Evolutionary conservation across 2,888 invertebrate species (phyloP).

Genomic region (Pyrochroa serraticornis): DNA sequence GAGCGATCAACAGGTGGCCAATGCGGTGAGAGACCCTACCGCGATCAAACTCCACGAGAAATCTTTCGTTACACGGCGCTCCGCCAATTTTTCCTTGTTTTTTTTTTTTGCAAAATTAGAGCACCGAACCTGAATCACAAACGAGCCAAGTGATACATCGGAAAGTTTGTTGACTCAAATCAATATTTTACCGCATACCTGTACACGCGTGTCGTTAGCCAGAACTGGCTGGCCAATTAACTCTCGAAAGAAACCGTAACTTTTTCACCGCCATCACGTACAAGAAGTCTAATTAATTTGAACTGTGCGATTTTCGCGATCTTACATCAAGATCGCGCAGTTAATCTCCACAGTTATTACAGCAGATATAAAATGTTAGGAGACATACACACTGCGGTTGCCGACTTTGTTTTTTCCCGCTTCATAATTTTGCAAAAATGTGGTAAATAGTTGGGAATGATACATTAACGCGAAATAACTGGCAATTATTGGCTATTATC

Average conservation of each 20-base stretch:
- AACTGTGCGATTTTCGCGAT: slow-evolving; percentile 8
- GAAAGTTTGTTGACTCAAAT: slow-evolving; percentile 46
- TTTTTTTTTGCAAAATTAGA: slow-evolving; percentile 18
- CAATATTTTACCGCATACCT: slow-evolving; percentile 18
- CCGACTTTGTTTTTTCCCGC: slow-evolving; percentile 31
- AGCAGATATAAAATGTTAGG: not conserved
- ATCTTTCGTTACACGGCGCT: slow-evolving; percentile 7
- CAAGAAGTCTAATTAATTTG: slow-evolving; percentile 8
- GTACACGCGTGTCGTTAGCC: not conserved
- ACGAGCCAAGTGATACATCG: slow-evolving; percentile 34
- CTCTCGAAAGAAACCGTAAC: not conserved
- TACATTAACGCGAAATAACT: slow-evolving; percentile 48
- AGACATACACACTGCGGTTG: slow-evolving; percentile 35
- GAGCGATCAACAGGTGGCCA: slow-evolving; percentile 56
- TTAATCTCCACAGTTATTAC: not conserved
- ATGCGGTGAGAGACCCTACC: slow-evolving; percentile 39
- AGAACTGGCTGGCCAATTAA: not conserved
- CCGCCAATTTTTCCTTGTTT: slow-evolving; percentile 2
- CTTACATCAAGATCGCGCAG: slow-evolving; percentile 1
- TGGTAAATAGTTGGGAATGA: slow-evolving; percentile 52
- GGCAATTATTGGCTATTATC: slow-evolving; percentile 53
- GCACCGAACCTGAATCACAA: slow-evolving; percentile 33
- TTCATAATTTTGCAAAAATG: slow-evolving; percentile 54
- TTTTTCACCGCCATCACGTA: slow-evolving; percentile 1
- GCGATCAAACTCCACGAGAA: slow-evolving; percentile 36